Conservation (phyloP, 1,140 invertebrate genomes). For the Lordiphosa collinella region DNA sequence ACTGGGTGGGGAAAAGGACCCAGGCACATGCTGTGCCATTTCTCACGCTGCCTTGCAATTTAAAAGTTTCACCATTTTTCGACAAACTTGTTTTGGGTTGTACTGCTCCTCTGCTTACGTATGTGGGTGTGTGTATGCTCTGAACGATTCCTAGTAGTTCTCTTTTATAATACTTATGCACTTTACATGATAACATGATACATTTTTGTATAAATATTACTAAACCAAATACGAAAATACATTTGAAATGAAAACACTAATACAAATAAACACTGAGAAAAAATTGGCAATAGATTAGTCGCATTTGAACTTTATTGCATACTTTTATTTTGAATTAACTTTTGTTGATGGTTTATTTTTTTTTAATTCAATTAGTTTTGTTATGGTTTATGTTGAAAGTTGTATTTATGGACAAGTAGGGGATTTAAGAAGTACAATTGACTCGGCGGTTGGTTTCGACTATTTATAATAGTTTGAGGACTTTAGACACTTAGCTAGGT, state of each 20-base stretch:
- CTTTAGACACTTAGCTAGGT: too few relatives aligned
- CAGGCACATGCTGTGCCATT: constrained; percentile 55
- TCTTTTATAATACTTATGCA: constrained; percentile 51
- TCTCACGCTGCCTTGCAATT: constrained; percentile 62
- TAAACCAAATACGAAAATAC: constrained; percentile 45
- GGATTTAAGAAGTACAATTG: too few relatives aligned
- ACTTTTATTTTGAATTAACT: constrained; percentile 9
- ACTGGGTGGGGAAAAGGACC: neutral
- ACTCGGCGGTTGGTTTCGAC: too few relatives aligned
- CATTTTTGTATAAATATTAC: constrained; percentile 54
- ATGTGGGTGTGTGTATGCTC: constrained; percentile 32
- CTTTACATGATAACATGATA: constrained; percentile 49
- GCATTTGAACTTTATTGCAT: constrained; percentile 48
- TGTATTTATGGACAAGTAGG: too few relatives aligned
- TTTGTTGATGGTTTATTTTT: constrained; percentile 20
- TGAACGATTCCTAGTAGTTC: constrained; percentile 54
- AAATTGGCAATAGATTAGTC: constrained; percentile 80
- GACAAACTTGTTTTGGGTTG: constrained; percentile 49
- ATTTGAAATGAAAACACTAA: constrained; percentile 60
- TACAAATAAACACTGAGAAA: constrained; percentile 78
- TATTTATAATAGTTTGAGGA: too few relatives aligned
- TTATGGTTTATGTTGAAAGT: neutral
- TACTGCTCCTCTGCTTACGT: neutral
- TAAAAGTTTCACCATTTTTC: constrained; percentile 50
- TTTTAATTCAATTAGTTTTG: neutral